Conservation (phyloP, 2,888 invertebrate genomes). For the Tuta absoluta region DNA sequence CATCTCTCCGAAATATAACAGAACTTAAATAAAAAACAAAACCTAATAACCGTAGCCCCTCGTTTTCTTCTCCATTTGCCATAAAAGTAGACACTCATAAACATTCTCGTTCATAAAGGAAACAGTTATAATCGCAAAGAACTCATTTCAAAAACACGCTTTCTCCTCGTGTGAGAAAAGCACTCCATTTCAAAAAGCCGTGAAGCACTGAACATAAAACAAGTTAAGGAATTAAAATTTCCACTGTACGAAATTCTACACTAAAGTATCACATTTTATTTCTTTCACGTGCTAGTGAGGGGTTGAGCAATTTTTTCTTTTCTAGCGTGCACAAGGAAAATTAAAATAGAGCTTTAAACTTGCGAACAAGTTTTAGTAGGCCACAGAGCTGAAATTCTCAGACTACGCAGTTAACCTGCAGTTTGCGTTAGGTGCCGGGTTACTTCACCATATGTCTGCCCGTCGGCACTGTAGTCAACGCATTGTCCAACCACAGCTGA, state of each 20-base stretch:
- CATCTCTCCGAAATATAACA: not conserved
- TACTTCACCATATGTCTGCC: too few relatives aligned
- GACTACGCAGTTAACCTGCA: not conserved
- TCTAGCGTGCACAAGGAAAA: constrained; percentile 63
- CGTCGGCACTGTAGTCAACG: too few relatives aligned
- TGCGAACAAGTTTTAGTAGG: constrained; percentile 65
- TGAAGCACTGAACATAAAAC: constrained; percentile 34
- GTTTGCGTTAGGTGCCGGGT: too few relatives aligned
- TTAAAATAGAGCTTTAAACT: constrained; percentile 78
- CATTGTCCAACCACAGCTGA: too few relatives aligned
- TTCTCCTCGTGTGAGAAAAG: not conserved
- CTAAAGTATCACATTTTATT: constrained; percentile 64
- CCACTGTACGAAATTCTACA: constrained; percentile 41
- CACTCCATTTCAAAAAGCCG: constrained; percentile 13
- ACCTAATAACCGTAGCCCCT: not conserved
- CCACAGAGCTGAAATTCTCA: not conserved
- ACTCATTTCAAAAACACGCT: constrained; percentile 8
- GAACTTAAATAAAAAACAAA: not conserved
- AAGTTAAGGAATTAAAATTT: constrained; percentile 45
- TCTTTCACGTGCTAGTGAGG: constrained; percentile 59
- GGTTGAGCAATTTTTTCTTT: constrained; percentile 60
- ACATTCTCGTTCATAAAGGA: not conserved
- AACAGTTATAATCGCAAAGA: not conserved
- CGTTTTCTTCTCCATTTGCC: not conserved
- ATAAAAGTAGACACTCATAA: not conserved